Base-by-base conservation (phyloP, 1,140 invertebrate genomes). In the Diploscapter pachys region DNA sequence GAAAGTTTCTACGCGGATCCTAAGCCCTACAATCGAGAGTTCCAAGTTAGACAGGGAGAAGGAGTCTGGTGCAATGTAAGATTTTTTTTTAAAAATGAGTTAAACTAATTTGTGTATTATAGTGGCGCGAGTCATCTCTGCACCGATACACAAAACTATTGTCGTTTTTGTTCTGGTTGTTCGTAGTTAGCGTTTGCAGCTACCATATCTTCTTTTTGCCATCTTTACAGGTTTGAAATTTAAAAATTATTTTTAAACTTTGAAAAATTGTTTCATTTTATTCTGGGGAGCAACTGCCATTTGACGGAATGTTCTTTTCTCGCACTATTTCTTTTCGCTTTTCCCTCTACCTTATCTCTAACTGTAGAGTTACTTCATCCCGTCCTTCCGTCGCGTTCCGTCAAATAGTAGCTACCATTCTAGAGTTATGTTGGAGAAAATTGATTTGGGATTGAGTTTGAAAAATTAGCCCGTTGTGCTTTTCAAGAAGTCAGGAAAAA, bases 81-180 rank as follows among this genome's bases (percentile, higher is more conserved):
- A 48, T 11, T 4, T 56, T 56, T 59, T 66, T 56, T 51, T 53
- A 65, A n/a, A n/a, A n/a, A 2, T 13, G n/a, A 64, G 3, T 68
- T 4, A 9, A 4, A 5, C 3, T 11, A 4, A 9, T 56, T 57
- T 71, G 61, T 31, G 31, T 31, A 31, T 31, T 31, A 31, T 49
- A 70, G 67, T 54, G 54, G 61, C 70, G 71, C 52, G 81, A 85
- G 53, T 56, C 73, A 13, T 67, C 49, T 9, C 63, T 59, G 5
- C 81, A 83, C 31, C 55, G 55, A 9, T 64, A 67, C 63, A 75
- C 78, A n/a, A 85, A 81, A 71, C 48, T 85, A 4, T 85, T 83
- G 59, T 80, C 81, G 31, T 83, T 84, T 53, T 78, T 54, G 59
- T 84, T 84, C 63, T 84, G 82, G 82, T 51, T 82, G 55, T 67